Evolutionary conservation across 92 coral and sea anemone species (phyloP).

Genomic region (Umimayanthus chanpuru): DNA sequence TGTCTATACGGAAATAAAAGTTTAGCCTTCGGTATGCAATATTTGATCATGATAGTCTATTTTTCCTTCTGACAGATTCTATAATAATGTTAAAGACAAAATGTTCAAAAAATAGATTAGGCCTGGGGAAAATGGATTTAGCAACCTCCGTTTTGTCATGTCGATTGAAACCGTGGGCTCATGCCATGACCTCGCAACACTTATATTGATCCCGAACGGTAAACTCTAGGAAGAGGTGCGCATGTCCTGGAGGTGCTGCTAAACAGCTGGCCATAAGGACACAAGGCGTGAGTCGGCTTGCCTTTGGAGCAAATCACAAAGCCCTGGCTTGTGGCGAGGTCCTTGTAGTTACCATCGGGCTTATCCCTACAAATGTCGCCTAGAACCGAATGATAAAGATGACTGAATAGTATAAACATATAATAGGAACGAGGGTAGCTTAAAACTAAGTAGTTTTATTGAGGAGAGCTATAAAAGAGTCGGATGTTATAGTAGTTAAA

Average conservation of each 20-base stretch:
- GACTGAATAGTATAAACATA: not conserved
- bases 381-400: not conserved
- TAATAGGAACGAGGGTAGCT: no score
- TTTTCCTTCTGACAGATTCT: no score
- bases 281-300: not conserved
- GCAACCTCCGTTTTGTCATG: no score
- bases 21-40: no score
- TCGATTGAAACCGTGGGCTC: no score
- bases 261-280: slow-evolving; percentile 1
- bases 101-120: no score
- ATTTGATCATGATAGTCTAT: no score
- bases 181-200: not conserved
- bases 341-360: slow-evolving; percentile 1
- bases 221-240: not conserved
- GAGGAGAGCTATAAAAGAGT: no score
- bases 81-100: no score
- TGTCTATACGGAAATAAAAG: no score
- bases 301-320: slow-evolving; percentile 6
- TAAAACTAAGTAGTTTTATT: not conserved
- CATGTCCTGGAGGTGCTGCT: not conserved
- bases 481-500: not conserved
- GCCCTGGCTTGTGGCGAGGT: not conserved
- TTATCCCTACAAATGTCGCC: slow-evolving; percentile 7
- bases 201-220: not conserved
- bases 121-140: no score